Conservation (phyloP, 2,797 vertebrate genomes). For the Holocentrus rufus region DNA sequence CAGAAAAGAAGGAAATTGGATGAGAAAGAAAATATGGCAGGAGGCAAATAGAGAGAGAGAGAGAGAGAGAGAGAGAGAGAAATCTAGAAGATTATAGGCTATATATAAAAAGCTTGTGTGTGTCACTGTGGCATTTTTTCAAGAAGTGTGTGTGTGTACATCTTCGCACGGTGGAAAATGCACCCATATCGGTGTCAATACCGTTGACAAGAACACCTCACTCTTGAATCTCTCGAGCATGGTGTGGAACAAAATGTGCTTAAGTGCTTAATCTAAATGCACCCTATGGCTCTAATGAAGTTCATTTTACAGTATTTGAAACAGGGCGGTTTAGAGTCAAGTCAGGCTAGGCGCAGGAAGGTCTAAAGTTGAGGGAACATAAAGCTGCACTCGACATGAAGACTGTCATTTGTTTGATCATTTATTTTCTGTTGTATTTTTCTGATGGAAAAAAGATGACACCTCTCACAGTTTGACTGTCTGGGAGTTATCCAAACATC, state of each 20-base stretch:
- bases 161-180: conserved; percentile 25
- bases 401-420: conserved; percentile 5
- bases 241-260: conserved; percentile 42
- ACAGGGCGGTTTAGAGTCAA: background rate
- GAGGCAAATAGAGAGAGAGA: conserved; percentile 28
- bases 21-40: conserved; percentile 26
- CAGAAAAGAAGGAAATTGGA: background rate
- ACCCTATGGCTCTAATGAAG: conserved; percentile 1
- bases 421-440: conserved; percentile 18
- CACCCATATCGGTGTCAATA: conserved; percentile 40
- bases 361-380: background rate
- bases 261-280: conserved; percentile 26
- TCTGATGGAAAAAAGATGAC: conserved; percentile 4
- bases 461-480: background rate
- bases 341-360: background rate
- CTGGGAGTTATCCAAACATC: conserved; percentile 2
- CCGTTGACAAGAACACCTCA: conserved; percentile 27
- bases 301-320: background rate
- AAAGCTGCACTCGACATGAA: background rate
- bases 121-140: conserved; percentile 12
- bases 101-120: conserved; percentile 8
- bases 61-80: conserved; percentile 12
- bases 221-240: conserved; percentile 36
- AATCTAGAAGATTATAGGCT: conserved; percentile 40
- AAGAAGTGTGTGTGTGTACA: conserved; percentile 13